Conservation (phyloP, 2,797 vertebrate species). For the Pangasius mekongensis region DNA sequence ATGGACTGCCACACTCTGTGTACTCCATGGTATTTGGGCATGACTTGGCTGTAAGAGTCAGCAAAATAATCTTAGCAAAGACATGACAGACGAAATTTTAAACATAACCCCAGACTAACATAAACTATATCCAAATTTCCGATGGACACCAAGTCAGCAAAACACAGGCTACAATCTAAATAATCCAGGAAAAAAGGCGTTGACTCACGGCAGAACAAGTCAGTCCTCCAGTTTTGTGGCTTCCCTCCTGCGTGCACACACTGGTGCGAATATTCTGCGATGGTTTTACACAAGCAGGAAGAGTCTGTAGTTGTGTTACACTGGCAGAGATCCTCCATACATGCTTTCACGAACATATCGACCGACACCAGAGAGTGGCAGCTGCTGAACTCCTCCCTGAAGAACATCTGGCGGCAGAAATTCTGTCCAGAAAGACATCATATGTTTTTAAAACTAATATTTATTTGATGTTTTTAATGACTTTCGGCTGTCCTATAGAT, state of each 20-base stretch:
- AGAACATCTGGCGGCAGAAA: slow-evolving; percentile 74
- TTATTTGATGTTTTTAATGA: neutral
- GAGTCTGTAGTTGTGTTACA: slow-evolving; percentile 24
- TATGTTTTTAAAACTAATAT: too few relatives aligned
- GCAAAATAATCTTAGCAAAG: neutral
- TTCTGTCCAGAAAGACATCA: slow-evolving; percentile 51
- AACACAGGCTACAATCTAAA: neutral
- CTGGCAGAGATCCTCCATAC: slow-evolving; percentile 70
- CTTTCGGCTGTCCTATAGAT: neutral
- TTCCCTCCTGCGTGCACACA: slow-evolving; percentile 76
- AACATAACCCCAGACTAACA: neutral
- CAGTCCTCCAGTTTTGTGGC: slow-evolving; percentile 74
- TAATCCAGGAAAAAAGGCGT: neutral
- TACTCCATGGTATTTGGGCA: slow-evolving; percentile 80
- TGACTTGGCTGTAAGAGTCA: slow-evolving; percentile 65
- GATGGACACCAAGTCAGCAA: too few relatives aligned
- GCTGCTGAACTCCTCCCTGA: slow-evolving; percentile 57
- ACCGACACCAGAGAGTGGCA: slow-evolving; percentile 67
- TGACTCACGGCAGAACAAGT: slow-evolving; percentile 73
- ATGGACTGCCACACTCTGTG: slow-evolving; percentile 77
- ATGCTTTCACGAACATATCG: slow-evolving; percentile 64
- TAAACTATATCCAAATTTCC: too few relatives aligned
- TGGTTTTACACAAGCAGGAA: slow-evolving; percentile 70
- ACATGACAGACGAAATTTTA: neutral
- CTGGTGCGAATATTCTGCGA: slow-evolving; percentile 78